Base-by-base conservation (phyloP, 2,113 vertebrate genomes). In the Scomber colias region DNA sequence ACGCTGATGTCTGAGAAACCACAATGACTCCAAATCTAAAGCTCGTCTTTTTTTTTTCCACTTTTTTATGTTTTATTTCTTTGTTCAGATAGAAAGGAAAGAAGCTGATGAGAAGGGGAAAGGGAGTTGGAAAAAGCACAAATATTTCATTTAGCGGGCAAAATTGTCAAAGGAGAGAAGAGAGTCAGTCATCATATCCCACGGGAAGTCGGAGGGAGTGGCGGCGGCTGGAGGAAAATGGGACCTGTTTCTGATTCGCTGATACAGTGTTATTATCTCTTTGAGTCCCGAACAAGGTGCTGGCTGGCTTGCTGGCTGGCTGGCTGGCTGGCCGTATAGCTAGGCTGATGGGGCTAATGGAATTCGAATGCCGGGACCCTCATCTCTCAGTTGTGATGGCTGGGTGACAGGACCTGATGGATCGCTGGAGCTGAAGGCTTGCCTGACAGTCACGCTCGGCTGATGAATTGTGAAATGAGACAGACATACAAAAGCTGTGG, bases 401-500 rank as follows among this genome's bases (percentile, higher is more conserved):
- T 79, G 65, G 79, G 74, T 93, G 94, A 92, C 93, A 91, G 91
- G 72, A 45, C 65, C 76, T 95, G 94, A 95, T 94, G 93, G 94
- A 96, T 96, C 90, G 92, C 85, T 30, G 84, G 85, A 90, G 87
- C 94, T 94, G 93, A 95, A 91, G 92, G 86, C 83, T 72, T 84
- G n/a, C 79, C 82, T 95, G 94, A 95, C 94, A 94, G 93, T 92
- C 61, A 65, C 90, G 92, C 94, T 87, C 90, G 88, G 94, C 91
- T 96, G 96, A 96, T 96, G 92, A 95, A 96, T 94, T 95, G 96
- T 96, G 95, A 95, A 95, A 96, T 95, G 95, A 96, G 95, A 96
- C 87, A 94, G 94, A 93, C 95, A 95, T 94, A 93, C 90, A 93
- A 94, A 93, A 90, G 92, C 91, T 90, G 92, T 70, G 86, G 85